Conservation (phyloP, 2,797 vertebrate species). For the Sitta carolinensis region DNA sequence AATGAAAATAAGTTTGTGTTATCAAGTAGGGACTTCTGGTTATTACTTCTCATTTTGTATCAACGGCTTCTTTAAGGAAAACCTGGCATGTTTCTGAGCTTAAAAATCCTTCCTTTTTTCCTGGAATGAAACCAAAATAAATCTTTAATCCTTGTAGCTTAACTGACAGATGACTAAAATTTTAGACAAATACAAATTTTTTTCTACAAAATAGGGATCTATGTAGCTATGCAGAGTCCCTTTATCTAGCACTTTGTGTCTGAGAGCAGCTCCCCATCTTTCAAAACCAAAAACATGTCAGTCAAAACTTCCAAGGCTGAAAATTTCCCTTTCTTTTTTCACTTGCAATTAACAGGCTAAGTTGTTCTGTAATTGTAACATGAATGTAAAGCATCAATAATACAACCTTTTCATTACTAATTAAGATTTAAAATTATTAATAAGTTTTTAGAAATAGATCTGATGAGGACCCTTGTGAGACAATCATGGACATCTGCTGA, state of each 20-base stretch:
- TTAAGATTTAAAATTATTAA: not conserved
- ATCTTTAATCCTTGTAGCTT: not conserved
- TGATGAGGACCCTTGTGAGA: constrained; percentile 1
- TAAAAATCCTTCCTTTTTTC: not conserved
- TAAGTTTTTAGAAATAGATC: not conserved
- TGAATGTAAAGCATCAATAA: not conserved
- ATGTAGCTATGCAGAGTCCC: not conserved
- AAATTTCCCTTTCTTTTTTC: constrained; percentile 12
- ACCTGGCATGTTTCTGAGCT: not conserved
- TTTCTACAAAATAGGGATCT: not conserved
- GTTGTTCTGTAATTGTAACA: not conserved
- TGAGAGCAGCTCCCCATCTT: not conserved
- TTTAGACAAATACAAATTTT: constrained; percentile 4
- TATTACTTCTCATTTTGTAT: not conserved
- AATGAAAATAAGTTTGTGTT: not conserved
- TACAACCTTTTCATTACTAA: constrained; percentile 16
- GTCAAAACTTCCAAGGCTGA: constrained; percentile 4
- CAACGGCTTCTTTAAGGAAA: not conserved
- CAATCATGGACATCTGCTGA: not conserved
- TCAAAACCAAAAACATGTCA: not conserved
- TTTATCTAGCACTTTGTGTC: not conserved
- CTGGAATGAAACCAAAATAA: not conserved
- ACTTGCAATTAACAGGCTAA: not conserved
- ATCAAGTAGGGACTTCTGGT: not conserved
- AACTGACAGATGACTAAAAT: not conserved